These are phyloP conservation scores for Halocynthia roretzi DNA, from an alignment of 23 tunicate species.

Conservation along the genomic window DNA sequence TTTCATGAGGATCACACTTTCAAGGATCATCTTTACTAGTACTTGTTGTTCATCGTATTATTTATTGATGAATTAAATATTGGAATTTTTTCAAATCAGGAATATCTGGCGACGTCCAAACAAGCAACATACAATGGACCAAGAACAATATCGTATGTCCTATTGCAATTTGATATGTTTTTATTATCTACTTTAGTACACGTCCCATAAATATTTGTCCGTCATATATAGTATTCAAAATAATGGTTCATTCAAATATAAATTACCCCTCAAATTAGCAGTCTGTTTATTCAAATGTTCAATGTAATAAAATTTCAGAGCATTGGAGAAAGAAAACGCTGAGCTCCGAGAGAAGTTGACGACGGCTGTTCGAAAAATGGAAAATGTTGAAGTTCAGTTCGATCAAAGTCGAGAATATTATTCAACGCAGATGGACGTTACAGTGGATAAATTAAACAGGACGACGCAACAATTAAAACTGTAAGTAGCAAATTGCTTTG, in stretches of 20 bases:
- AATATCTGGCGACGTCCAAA: not conserved
- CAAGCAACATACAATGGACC: conserved; percentile 3
- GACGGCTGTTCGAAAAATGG: conserved; percentile 35
- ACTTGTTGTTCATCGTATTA: no score
- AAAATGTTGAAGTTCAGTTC: conserved; percentile 51
- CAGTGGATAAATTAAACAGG: conserved; percentile 31
- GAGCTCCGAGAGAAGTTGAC: conserved; percentile 28
- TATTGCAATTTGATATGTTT: not conserved
- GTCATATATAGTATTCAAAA: not conserved
- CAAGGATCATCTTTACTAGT: no score
- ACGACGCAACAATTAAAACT: conserved; percentile 29
- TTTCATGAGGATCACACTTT: no score
- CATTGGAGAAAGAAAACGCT: conserved; percentile 35
- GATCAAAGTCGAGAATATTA: conserved; percentile 65
- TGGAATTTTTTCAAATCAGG: not conserved
- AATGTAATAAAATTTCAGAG: not conserved
- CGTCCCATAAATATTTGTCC: not conserved
- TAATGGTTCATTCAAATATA: not conserved
- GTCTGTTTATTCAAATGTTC: not conserved
- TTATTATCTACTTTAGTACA: no score
- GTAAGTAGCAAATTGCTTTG: conserved; percentile 2
- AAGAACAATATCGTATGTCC: not conserved
- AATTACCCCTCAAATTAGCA: not conserved
- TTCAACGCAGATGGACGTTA: conserved; percentile 34
- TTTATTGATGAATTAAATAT: no score